Evolutionary conservation across 2,888 invertebrate species (phyloP).

Genomic region (Clitarchus hookeri): DNA sequence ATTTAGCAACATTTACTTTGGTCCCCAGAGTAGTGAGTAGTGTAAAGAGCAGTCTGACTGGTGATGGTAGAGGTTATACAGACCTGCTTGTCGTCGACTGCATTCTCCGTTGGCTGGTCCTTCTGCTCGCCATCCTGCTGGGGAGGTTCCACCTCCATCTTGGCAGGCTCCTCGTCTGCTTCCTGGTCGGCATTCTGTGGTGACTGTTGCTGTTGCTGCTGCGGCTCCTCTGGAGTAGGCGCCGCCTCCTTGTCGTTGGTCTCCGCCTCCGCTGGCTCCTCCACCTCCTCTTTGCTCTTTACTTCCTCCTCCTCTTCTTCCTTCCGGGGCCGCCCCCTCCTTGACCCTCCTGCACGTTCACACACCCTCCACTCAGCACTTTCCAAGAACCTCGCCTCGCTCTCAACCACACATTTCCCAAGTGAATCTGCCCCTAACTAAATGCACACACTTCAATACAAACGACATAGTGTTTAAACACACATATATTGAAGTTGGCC

Average conservation of each 20-base stretch:
- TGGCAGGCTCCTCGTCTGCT: neutral
- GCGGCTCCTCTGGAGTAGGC: neutral
- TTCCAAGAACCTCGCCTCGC: no score
- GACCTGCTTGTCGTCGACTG: neutral
- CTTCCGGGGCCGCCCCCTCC: slow-evolving; percentile 37
- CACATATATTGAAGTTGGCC: no score
- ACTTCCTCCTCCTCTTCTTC: slow-evolving; percentile 35
- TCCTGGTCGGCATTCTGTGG: neutral
- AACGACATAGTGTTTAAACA: no score
- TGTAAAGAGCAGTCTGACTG: no score
- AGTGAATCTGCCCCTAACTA: no score
- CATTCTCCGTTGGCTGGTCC: neutral
- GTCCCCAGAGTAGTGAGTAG: no score
- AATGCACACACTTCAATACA: no score
- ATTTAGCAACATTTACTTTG: no score
- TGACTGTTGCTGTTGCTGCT: neutral
- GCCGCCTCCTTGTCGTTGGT: slow-evolving; percentile 28
- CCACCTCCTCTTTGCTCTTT: slow-evolving; percentile 32
- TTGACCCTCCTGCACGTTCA: slow-evolving; percentile 30
- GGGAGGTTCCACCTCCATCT: slow-evolving; percentile 5
- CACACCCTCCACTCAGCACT: no score
- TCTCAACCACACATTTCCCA: no score
- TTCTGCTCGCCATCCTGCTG: slow-evolving; percentile 4
- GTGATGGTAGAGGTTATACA: neutral
- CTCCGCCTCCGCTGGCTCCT: slow-evolving; percentile 29